Evolutionary conservation across 2,797 vertebrate genomes (phyloP), one percentile per base, ranked within the genome.

Genomic region (Poeciliopsis paucimaculata): DNA sequence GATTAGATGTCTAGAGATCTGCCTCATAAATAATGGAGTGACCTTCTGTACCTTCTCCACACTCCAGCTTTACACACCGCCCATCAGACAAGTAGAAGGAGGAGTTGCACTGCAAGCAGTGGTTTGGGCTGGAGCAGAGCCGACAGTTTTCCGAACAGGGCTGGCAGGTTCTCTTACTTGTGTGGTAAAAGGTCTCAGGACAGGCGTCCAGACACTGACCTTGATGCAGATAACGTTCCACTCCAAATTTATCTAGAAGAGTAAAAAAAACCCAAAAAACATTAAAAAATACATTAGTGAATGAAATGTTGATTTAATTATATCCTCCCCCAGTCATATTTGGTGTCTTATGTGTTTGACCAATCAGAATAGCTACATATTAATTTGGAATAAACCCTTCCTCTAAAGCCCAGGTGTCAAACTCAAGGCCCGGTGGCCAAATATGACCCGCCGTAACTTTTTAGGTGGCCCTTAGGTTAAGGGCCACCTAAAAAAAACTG

Each of bases 191-290:
- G 64, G 95, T 93, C 23, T 86, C 84, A 0, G 97, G 97, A 77
- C 98, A 99, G 72, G 79, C 87, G n/a, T 96, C 95, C 86, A 94
- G 84, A 91, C 98, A 99, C 51, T 94, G 89, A 36, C 96, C 95
- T 16, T 46, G 9, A 15, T 95, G 86, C 3, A 98, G 88, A 89
- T 97, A 98, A 28, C 90, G 96, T 47, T 95, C 88, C n/a, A 79
- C 78, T 2, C 94, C 94, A 82, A 95, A 95, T 88, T 95, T 95
- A 85, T 98, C 98, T 99, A 34, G 71, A 66, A 73, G 68, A 43
- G 87, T 10, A 43, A 47, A 47, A 23, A 8, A 36, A 72, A 66
- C 73, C n/a, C n/a, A 71, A 49, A 7, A 23, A 23, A 51, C 2
- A 23, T 23, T 9, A 10, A 10, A 51, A 53, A 9, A 31, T 64